These are phyloP conservation scores for Panulirus ornatus DNA, from an alignment of 1,140 invertebrate species.

Conservation along the genomic window DNA sequence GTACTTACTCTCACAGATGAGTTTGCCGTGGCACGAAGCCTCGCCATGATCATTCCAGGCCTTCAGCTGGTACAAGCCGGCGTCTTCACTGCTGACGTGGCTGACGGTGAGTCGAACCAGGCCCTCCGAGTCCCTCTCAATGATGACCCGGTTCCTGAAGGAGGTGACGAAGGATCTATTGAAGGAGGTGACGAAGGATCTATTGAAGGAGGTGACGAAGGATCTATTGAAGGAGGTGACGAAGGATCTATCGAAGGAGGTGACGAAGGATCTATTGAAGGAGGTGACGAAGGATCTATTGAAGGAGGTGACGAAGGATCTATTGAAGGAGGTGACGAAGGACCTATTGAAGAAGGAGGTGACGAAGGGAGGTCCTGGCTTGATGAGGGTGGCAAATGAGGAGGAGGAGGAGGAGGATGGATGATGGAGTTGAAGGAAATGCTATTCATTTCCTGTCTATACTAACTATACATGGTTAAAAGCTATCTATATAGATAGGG, in stretches of 20 bases:
- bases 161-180: too few species aligned
- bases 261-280: too few species aligned
- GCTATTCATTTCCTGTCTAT: too few species aligned
- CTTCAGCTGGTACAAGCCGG: constrained; percentile 89
- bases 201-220: too few species aligned
- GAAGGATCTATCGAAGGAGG: too few species aligned
- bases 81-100: constrained; percentile 86
- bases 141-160: constrained; percentile 85
- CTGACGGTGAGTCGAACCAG: constrained; percentile 86
- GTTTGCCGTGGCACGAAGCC: constrained; percentile 88
- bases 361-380: neutral
- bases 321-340: constrained; percentile 11
- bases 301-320: too few species aligned
- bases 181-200: too few species aligned
- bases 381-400: neutral
- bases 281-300: too few species aligned
- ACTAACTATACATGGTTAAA: too few species aligned
- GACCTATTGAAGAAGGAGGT: neutral
- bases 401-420: neutral
- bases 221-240: too few species aligned
- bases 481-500: too few species aligned
- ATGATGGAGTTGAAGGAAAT: too few species aligned
- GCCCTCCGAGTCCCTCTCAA: constrained; percentile 89
- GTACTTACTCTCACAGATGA: constrained; percentile 89
- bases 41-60: constrained; percentile 91